phyloP scores from a whole-genome alignment of 1,140 invertebrate genomes.

The Nomia melanderi region DNA sequence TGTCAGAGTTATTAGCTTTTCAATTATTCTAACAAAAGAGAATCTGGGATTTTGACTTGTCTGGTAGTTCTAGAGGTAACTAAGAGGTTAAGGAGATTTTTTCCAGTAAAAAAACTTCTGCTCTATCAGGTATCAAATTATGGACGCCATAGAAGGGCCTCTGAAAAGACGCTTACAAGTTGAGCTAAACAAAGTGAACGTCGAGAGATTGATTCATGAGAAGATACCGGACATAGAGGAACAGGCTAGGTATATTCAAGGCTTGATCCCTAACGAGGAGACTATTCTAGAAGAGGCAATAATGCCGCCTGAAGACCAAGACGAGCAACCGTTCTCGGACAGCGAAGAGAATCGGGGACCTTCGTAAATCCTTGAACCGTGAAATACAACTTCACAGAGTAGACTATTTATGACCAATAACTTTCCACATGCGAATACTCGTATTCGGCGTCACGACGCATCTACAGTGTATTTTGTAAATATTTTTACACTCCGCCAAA shows the following conservation, averaged over 20 bases:
- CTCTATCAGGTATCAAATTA: constrained; percentile 87
- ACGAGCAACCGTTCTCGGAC: constrained; percentile 75
- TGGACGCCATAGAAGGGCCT: constrained; percentile 89
- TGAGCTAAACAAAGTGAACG: constrained; percentile 86
- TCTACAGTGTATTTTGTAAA: constrained; percentile 9
- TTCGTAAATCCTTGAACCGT: constrained; percentile 59
- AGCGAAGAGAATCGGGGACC: constrained; percentile 78
- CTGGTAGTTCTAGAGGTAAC: background rate
- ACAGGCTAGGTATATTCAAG: constrained; percentile 76
- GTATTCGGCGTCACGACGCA: background rate
- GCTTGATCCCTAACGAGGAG: constrained; percentile 67
- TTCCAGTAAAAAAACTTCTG: background rate
- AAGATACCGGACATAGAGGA: constrained; percentile 85
- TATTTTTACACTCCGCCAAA: constrained; percentile 16
- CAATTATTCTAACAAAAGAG: no score
- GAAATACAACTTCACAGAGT: background rate
- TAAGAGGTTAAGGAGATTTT: no score
- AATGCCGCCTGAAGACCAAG: constrained; percentile 49
- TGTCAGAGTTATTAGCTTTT: no score
- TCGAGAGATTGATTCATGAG: constrained; percentile 86
- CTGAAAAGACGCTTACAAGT: constrained; percentile 86
- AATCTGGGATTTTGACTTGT: no score
- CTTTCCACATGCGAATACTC: background rate
- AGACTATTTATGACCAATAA: constrained; percentile 10
- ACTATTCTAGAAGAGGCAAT: constrained; percentile 66